phyloP scores from a whole-genome alignment of 2,888 invertebrate genomes.

The Rhingia rostrata region DNA sequence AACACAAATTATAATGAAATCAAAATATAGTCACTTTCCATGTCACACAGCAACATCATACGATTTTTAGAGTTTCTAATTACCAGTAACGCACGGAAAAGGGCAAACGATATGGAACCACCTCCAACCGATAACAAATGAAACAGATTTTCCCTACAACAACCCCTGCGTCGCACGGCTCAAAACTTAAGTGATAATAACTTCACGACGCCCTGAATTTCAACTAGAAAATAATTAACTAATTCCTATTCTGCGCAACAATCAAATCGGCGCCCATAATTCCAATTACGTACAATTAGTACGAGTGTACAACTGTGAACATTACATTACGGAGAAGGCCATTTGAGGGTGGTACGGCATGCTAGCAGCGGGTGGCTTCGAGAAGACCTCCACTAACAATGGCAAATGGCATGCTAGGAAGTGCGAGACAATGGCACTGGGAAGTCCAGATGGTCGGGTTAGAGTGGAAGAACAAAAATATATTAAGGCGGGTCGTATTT shows the following conservation, averaged over 20 bases:
- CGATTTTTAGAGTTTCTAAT: slow-evolving; percentile 52
- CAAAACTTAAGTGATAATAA: slow-evolving; percentile 71
- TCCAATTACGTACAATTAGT: slow-evolving; percentile 71
- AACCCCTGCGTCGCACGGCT: slow-evolving; percentile 28
- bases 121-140: slow-evolving; percentile 61
- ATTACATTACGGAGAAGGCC: slow-evolving; percentile 55
- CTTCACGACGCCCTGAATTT: slow-evolving; percentile 66
- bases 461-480: slow-evolving; percentile 46
- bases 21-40: slow-evolving; percentile 29
- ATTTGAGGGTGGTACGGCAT: slow-evolving; percentile 23
- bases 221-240: slow-evolving; percentile 72
- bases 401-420: slow-evolving; percentile 2
- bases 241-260: slow-evolving; percentile 67
- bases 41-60: slow-evolving; percentile 49
- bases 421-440: slow-evolving; percentile 6
- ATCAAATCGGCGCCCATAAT: slow-evolving; percentile 69
- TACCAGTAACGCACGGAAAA: slow-evolving; percentile 23
- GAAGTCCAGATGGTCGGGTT: slow-evolving; percentile 57
- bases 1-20: slow-evolving; percentile 13
- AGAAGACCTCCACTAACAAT: slow-evolving; percentile 46
- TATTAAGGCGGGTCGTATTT: slow-evolving; percentile 58
- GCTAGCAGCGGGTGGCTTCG: slow-evolving; percentile 5
- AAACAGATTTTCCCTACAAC: slow-evolving; percentile 55
- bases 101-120: slow-evolving; percentile 12
- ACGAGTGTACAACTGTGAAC: slow-evolving; percentile 66